Base-by-base conservation (phyloP, 2,113 vertebrate species). In the Climacteris rufus region DNA sequence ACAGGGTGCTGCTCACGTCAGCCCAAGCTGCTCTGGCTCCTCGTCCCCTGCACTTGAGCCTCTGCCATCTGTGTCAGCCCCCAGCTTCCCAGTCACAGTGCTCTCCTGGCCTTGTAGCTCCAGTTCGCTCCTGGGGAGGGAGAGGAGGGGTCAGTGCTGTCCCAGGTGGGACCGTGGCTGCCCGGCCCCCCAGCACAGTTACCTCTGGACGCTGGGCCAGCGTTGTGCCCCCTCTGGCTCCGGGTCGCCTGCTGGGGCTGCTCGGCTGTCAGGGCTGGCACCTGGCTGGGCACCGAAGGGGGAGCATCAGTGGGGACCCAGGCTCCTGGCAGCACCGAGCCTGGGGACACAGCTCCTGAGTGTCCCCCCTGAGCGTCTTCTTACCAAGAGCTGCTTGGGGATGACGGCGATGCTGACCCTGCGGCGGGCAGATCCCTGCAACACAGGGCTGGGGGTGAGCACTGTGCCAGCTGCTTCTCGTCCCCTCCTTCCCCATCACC, bases 361-460 rank as follows among this genome's bases (percentile, higher is more conserved):
- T 2, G 8, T 28, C 56, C 74, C 52, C 45, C 11, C 27, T 0
- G 0, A 1, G 1, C 1, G 0, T 3, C 16, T 76, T 65, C 93
- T 96, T 94, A 98, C 97, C 97, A 97, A 90, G 77, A 87, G 87
- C 88, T 98, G 97, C 66, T 84, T 98, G 68, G 98, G 91, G 95
- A 99, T 98, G 33, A 99, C 69, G 3, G 98, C 98, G 4, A 98
- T 89, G 81, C 98, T 98, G 97, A 99, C 94, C n/a, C 98, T 97
- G 50, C 98, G 97, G 9, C 98, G 98, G 11, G 91, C 37, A 39
- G 69, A 92, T 16, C 70, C 96, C 98, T 98, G 80, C 79, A 79
- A 94, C 1, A n/a, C 70, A 85, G 82, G 57, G 81, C 61, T 39
- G 33, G n/a, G 37, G 57, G 60, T 95, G 65, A 95, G 77, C 66